Evolutionary conservation across 2,797 vertebrate genomes (phyloP), one percentile per base, ranked within the genome.

Genomic region (Alosa sapidissima): DNA sequence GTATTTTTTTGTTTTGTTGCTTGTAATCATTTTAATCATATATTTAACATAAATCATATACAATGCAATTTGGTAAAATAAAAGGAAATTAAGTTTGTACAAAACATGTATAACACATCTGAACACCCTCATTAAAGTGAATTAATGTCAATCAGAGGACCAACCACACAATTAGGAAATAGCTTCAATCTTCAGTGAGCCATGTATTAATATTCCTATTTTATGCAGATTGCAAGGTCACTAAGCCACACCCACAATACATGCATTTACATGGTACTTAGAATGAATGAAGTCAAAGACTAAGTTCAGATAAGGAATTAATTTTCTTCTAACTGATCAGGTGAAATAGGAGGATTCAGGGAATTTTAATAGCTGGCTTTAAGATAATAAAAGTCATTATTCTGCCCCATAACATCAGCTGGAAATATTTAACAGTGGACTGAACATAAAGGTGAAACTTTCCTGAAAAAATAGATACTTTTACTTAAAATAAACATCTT

Each of bases 191-290:
- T 21, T 78, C 36, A 2, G 14, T 75, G 68, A 41, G 68, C 6
- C 33, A 11, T 13, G 4, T 45, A 75, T 78, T 45, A 45, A 47
- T 19, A 78, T 45, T 78, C 36, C 21, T 78, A 78, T 21, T 78
- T 47, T 16, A 78, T 78, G 72, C 16, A 75, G 33, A 75, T 75
- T 33, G 28, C 62, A 65, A 33, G 62, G 62, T 65, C 68, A 75
- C 68, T 19, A 14, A 75, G 33, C 68, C 19, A 45, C 72, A 47
- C 41, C 72, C 36, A 21, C 19, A 8, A 78, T 7, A 47, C 36
- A 78, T 47, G 19, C 41, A 78, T 78, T 78, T 45, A 78, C 72
- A 78, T 47, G 72, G 1, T 62, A 62, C 58, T 47, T 47, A 78
- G 19, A 78, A 21, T 78, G 36, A 47, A 14, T 78, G 14, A 47